phyloP scores from a whole-genome alignment of 2,113 vertebrate genomes.

The Bubo scandiacus region DNA sequence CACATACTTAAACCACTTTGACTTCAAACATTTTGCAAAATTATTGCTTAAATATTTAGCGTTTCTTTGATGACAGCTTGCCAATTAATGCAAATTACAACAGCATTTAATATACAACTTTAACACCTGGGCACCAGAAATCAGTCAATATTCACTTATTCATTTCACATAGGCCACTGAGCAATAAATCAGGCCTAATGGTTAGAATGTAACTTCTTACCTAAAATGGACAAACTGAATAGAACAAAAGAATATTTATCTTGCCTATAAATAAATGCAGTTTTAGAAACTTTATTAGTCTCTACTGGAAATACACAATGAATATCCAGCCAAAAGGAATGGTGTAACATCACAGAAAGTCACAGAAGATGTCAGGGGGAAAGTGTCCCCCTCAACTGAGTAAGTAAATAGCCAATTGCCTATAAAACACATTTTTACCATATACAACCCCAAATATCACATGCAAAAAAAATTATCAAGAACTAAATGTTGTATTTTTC shows the following conservation, averaged over 20 bases:
- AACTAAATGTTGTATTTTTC: neutral
- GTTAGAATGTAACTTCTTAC: neutral
- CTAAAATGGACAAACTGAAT: neutral
- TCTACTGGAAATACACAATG: neutral
- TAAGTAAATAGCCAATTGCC: neutral
- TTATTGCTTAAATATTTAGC: neutral
- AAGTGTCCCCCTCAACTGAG: neutral
- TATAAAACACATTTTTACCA: neutral
- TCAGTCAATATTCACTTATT: neutral
- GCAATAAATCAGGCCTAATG: conserved; percentile 13
- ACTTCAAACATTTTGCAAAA: neutral
- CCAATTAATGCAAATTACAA: conserved; percentile 1
- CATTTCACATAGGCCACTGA: neutral
- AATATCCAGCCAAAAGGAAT: neutral
- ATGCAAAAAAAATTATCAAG: neutral
- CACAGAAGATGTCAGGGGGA: neutral
- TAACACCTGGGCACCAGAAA: conserved; percentile 44
- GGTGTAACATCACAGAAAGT: neutral
- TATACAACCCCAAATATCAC: neutral
- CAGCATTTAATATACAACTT: neutral
- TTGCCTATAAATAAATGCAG: neutral
- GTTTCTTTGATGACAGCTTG: neutral
- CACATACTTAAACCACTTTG: neutral
- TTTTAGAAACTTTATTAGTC: neutral
- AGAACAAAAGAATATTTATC: conserved; percentile 27